phyloP scores from a whole-genome alignment of 2,797 vertebrate species.

The Echeneis naucrates region DNA sequence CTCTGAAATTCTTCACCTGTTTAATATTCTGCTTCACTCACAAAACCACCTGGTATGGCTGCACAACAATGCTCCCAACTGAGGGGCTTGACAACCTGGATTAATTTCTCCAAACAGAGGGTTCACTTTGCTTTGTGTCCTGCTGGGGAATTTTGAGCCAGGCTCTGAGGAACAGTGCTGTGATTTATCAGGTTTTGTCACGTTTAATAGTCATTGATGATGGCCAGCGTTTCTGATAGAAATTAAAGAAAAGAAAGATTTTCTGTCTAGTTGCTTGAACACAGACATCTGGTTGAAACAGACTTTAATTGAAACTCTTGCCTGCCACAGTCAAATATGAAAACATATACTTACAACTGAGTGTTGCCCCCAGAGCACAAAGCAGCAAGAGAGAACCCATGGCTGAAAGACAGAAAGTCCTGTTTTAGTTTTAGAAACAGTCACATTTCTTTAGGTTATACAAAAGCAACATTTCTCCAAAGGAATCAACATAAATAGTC shows the following conservation, averaged over 20 bases:
- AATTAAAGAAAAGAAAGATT: not conserved
- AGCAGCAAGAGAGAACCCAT: conserved; percentile 71
- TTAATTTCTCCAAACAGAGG: conserved; percentile 57
- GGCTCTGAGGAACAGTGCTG: conserved; percentile 10
- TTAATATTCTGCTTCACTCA: conserved; percentile 63
- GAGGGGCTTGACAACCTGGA: conserved; percentile 50
- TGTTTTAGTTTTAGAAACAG: conserved; percentile 6
- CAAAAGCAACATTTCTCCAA: not conserved
- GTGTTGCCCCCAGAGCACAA: conserved; percentile 57
- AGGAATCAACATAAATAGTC: not conserved
- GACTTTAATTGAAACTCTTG: too few species aligned
- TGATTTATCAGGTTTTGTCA: conserved; percentile 24
- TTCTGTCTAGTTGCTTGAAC: not conserved
- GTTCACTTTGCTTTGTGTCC: conserved; percentile 39
- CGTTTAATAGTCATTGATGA: conserved; percentile 1
- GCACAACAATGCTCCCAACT: conserved; percentile 44
- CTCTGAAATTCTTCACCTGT: conserved; percentile 49
- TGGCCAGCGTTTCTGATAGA: not conserved
- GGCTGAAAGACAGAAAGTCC: conserved; percentile 61
- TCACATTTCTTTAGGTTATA: too few species aligned
- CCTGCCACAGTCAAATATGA: not conserved
- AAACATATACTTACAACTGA: conserved; percentile 67
- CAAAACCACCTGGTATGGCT: conserved; percentile 22
- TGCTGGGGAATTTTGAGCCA: conserved; percentile 25
- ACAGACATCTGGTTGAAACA: conserved; percentile 3